Percentiles rank a stretch among this genome's conserved stretches.
Conservation (phyloP, 2,888 invertebrate species). For the Diarsia rubi region DNA sequence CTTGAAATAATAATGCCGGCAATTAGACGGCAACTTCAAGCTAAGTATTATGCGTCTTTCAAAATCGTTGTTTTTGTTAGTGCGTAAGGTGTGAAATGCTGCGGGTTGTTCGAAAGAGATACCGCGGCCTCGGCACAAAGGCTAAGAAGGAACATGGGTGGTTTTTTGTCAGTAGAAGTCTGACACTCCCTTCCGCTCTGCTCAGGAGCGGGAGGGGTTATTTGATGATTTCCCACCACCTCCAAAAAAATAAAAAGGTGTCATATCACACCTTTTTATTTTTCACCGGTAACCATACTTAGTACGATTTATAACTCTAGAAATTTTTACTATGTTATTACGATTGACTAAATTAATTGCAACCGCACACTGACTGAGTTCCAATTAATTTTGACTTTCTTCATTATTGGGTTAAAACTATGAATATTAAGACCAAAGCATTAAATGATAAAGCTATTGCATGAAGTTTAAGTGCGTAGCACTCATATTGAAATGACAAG, state of each 20-base stretch:
- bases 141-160: too few species aligned
- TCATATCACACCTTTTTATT: too few species aligned
- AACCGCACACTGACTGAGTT: conserved; percentile 16
- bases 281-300: background rate
- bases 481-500: conserved; percentile 14
- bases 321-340: conserved; percentile 1
- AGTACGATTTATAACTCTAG: background rate
- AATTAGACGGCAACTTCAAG: background rate
- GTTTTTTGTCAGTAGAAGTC: too few species aligned
- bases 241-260: too few species aligned
- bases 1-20: background rate
- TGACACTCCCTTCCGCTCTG: too few species aligned
- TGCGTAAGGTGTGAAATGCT: background rate
- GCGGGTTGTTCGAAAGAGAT: too few species aligned
- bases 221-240: too few species aligned
- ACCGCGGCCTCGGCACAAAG: too few species aligned
- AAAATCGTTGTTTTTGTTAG: background rate
- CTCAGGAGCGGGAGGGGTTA: too few species aligned
- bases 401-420: conserved; percentile 13
- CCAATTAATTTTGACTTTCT: conserved; percentile 20
- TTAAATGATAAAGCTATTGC: conserved; percentile 9
- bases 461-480: background rate
- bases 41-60: background rate
- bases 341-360: conserved; percentile 8
- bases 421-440: conserved; percentile 11